These are phyloP conservation scores for Mythimna loreyi DNA, from an alignment of 2,888 invertebrate genomes.

Conservation along the genomic window DNA sequence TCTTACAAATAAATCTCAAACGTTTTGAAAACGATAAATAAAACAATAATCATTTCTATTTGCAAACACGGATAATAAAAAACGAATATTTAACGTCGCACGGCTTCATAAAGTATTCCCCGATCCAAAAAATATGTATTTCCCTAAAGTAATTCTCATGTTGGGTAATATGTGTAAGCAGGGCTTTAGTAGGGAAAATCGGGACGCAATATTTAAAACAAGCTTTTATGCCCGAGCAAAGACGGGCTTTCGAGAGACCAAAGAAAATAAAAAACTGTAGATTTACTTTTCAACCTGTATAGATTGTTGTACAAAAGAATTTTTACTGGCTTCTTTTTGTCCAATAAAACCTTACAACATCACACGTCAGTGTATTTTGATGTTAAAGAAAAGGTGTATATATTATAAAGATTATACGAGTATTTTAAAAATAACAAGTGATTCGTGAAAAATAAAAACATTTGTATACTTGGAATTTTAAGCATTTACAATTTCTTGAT, in stretches of 20 bases:
- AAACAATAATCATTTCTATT: constrained; percentile 27
- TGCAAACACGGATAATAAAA: constrained; percentile 41
- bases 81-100: constrained; percentile 38
- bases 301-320: constrained; percentile 71
- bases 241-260: constrained; percentile 79
- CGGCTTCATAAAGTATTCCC: constrained; percentile 65
- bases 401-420: constrained; percentile 1
- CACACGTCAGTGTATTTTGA: constrained; percentile 35
- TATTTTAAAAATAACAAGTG: background rate
- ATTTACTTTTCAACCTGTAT: constrained; percentile 79
- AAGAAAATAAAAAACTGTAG: constrained; percentile 81
- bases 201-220: constrained; percentile 87
- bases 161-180: constrained; percentile 79
- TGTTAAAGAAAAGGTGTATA: constrained; percentile 15
- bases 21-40: constrained; percentile 21
- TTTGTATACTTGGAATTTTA: background rate
- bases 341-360: constrained; percentile 56
- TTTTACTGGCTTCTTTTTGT: constrained; percentile 66
- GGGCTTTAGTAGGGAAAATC: constrained; percentile 83
- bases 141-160: constrained; percentile 78
- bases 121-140: constrained; percentile 73
- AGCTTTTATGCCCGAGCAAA: constrained; percentile 82
- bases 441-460: background rate
- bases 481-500: background rate
- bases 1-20: background rate